phyloP scores from a whole-genome alignment of 2,113 vertebrate species.

The Psittacula cyanocephala region DNA sequence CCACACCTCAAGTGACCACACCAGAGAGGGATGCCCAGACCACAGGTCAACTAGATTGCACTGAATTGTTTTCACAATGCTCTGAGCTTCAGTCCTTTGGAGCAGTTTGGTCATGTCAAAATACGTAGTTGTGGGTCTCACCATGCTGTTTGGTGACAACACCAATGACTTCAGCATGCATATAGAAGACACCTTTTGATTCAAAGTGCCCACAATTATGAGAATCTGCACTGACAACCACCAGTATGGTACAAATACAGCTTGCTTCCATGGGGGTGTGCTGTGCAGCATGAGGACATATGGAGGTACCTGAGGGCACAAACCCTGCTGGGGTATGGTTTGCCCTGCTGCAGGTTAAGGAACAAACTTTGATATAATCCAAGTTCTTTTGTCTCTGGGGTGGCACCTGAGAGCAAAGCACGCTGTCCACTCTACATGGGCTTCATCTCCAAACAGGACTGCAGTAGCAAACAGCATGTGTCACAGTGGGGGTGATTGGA shows the following conservation, averaged over 20 bases:
- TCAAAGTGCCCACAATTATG: neutral
- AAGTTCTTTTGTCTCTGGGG: neutral
- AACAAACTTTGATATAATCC: neutral
- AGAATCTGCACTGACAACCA: too few relatives aligned
- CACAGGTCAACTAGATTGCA: neutral
- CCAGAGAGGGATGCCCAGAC: neutral
- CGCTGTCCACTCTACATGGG: accelerated
- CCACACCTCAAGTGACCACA: neutral
- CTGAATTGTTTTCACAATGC: accelerated
- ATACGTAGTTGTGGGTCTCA: neutral
- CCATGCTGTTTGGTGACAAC: accelerated
- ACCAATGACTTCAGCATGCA: accelerated
- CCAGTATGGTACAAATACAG: neutral
- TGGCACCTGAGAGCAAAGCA: neutral
- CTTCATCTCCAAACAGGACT: neutral
- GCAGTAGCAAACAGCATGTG: accelerated
- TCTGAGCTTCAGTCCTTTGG: neutral
- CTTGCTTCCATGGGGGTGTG: neutral
- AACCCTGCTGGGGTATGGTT: neutral
- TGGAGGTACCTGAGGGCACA: neutral
- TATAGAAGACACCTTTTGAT: accelerated
- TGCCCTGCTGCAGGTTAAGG: neutral
- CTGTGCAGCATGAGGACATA: neutral
- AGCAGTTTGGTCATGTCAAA: neutral
- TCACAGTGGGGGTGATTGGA: neutral